Evolutionary conservation across 1,140 invertebrate species (phyloP).

Genomic region (Araneus ventricosus): DNA sequence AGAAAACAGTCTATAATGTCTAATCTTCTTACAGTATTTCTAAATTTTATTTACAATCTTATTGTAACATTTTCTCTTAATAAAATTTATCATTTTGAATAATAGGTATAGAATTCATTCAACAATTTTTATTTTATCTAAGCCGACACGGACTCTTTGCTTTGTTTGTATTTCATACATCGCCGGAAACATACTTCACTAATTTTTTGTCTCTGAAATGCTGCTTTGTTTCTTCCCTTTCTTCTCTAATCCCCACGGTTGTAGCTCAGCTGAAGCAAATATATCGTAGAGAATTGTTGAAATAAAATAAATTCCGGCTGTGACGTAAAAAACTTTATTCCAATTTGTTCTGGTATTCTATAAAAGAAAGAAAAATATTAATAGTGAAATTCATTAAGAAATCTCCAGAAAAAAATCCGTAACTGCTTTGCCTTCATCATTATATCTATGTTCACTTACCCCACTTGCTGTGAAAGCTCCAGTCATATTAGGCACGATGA

Average conservation of each 20-base stretch:
- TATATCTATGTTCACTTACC: slow-evolving; percentile 77
- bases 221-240: neutral
- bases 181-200: neutral
- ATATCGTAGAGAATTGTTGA: slow-evolving; percentile 83
- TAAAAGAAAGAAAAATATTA: neutral
- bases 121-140: too few relatives aligned
- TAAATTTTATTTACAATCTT: too few relatives aligned
- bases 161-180: too few relatives aligned
- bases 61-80: too few relatives aligned
- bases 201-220: neutral
- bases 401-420: neutral
- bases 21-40: too few relatives aligned
- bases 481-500: slow-evolving; percentile 77
- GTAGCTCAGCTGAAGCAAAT: slow-evolving; percentile 55
- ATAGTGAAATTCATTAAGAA: neutral
- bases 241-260: slow-evolving; percentile 33
- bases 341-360: slow-evolving; percentile 78
- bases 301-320: slow-evolving; percentile 80
- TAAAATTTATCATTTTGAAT: too few relatives aligned
- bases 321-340: slow-evolving; percentile 78
- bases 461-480: slow-evolving; percentile 76
- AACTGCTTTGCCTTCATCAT: too few relatives aligned
- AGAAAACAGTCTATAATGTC: too few relatives aligned
- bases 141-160: too few relatives aligned
- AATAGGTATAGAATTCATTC: too few relatives aligned